These are phyloP conservation scores for Emmelina monodactyla DNA, from an alignment of 2,888 invertebrate species.

Conservation along the genomic window DNA sequence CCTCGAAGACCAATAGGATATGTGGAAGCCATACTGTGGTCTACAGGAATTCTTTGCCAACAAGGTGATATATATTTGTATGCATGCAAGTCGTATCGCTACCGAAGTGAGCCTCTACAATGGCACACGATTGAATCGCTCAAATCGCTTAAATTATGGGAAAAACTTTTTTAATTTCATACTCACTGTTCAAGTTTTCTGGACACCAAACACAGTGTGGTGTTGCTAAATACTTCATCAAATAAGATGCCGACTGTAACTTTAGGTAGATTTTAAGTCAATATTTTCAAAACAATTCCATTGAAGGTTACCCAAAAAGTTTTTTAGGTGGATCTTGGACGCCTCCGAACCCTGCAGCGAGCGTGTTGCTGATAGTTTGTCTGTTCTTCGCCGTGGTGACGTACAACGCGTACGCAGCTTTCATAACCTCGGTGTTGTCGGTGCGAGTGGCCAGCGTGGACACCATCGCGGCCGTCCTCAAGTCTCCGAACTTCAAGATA, in stretches of 20 bases:
- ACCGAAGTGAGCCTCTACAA: too few relatives aligned
- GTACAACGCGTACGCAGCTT: conserved; percentile 72
- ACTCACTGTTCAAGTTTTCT: too few relatives aligned
- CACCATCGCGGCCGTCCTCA: conserved; percentile 65
- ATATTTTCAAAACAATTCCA: too few relatives aligned
- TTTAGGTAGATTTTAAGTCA: too few relatives aligned
- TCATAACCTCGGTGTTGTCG: conserved; percentile 71
- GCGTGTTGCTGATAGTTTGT: conserved; percentile 64
- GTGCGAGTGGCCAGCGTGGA: conserved; percentile 66
- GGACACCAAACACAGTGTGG: too few relatives aligned
- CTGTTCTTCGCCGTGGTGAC: conserved; percentile 68
- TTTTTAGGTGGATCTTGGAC: conserved; percentile 66
- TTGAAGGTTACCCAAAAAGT: too few relatives aligned
- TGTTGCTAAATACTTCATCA: too few relatives aligned
- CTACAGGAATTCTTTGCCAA: conserved; percentile 69
- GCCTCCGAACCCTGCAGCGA: conserved; percentile 63
- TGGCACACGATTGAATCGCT: too few relatives aligned
- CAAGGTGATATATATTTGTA: conserved; percentile 66
- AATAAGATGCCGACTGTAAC: too few relatives aligned
- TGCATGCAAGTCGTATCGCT: too few relatives aligned
- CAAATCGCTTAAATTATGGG: too few relatives aligned
- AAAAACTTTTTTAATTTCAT: too few relatives aligned
- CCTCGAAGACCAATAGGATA: conserved; percentile 34
- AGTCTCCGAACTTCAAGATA: conserved; percentile 64
- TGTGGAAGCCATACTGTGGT: conserved; percentile 68